phyloP scores from a whole-genome alignment of 2,888 invertebrate genomes.

The Ophion obscuratus region DNA sequence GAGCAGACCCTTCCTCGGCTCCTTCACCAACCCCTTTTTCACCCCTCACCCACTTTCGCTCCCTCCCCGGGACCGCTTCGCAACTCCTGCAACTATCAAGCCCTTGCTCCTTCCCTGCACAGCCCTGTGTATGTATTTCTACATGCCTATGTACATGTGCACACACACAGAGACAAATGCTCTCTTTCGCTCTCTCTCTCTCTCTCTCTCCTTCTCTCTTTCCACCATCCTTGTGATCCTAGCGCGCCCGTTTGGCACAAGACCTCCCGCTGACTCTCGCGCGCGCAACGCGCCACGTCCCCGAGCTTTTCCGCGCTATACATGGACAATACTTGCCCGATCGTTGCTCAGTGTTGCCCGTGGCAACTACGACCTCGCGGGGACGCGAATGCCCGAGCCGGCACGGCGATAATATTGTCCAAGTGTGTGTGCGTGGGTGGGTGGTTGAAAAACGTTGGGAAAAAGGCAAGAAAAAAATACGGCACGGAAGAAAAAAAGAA shows the following conservation, averaged over 20 bases:
- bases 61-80: constrained; percentile 45
- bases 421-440: constrained; percentile 54
- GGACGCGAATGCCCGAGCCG: constrained; percentile 71
- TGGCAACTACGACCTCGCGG: constrained; percentile 79
- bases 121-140: constrained; percentile 6
- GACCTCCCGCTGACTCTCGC: constrained; percentile 31
- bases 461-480: constrained; percentile 57
- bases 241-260: constrained; percentile 58
- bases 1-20: constrained; percentile 66
- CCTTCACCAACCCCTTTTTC: constrained; percentile 60
- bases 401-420: constrained; percentile 81
- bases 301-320: constrained; percentile 69
- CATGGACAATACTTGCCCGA: constrained; percentile 80
- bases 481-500: constrained; percentile 20
- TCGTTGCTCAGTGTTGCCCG: constrained; percentile 80
- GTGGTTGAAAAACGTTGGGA: constrained; percentile 64
- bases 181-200: constrained; percentile 47
- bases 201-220: constrained; percentile 42
- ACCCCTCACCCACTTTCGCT: constrained; percentile 59
- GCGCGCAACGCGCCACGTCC: constrained; percentile 52
- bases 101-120: constrained; percentile 54
- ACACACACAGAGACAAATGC: too few relatives aligned
- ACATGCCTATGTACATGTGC: background rate
- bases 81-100: constrained; percentile 53
- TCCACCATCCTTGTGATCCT: constrained; percentile 48